These are phyloP conservation scores for Nothoprocta perdicaria DNA, from an alignment of 2,113 vertebrate genomes.

Conservation along the genomic window DNA sequence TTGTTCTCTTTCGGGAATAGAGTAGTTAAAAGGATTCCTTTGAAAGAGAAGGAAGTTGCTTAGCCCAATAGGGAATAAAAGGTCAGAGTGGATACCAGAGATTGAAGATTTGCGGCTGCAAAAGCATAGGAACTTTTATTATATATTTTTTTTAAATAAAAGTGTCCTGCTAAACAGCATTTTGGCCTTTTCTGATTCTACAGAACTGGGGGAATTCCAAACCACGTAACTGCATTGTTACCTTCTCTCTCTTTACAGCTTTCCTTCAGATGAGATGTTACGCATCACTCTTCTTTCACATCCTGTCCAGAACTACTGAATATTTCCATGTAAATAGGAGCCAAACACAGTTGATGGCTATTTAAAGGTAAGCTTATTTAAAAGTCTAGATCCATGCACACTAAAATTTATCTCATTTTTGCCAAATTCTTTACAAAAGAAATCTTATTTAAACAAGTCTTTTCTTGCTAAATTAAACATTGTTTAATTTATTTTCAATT, in stretches of 20 bases:
- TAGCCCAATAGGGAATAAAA: not conserved
- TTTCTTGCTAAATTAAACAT: not conserved
- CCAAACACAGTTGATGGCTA: not conserved
- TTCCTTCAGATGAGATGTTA: constrained; percentile 5
- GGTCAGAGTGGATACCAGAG: constrained; percentile 12
- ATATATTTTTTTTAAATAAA: not conserved
- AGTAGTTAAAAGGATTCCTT: constrained; percentile 34
- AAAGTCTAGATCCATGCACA: not conserved
- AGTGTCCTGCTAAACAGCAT: constrained; percentile 4
- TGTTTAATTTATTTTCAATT: not conserved
- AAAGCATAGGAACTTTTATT: not conserved
- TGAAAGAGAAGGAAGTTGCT: constrained; percentile 50
- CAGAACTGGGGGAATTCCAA: constrained; percentile 31
- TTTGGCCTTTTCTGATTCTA: constrained; percentile 46
- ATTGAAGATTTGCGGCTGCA: constrained; percentile 21
- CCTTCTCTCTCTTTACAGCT: constrained; percentile 24
- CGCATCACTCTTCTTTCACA: constrained; percentile 34
- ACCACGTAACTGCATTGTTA: constrained; percentile 25
- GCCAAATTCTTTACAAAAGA: not conserved
- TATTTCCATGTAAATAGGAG: constrained; percentile 25
- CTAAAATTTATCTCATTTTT: not conserved
- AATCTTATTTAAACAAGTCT: not conserved
- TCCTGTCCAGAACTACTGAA: not conserved
- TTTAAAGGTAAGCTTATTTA: not conserved
- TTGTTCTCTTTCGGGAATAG: constrained; percentile 59